Conservation (phyloP, 1,140 invertebrate genomes). For the Micrasema longulum region DNA sequence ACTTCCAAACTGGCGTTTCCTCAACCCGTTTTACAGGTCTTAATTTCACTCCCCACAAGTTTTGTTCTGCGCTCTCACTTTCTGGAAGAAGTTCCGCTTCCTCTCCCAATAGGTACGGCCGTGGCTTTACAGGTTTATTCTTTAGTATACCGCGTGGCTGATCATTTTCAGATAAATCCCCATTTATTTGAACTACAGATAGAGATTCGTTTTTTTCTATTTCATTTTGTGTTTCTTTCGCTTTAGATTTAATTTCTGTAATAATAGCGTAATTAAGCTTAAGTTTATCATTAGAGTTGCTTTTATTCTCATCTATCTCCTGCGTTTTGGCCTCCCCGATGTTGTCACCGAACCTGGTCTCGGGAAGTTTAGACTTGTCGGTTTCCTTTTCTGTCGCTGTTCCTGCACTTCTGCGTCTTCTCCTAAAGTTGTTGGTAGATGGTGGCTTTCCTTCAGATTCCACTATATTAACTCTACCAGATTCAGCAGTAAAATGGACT, state of each 20-base stretch:
- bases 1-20: conserved; percentile 61
- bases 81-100: conserved; percentile 65
- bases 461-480: conserved; percentile 86
- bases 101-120: conserved; percentile 76
- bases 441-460: conserved; percentile 87
- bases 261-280: conserved; percentile 51
- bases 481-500: conserved; percentile 86
- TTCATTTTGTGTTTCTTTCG: conserved; percentile 49
- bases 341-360: conserved; percentile 69
- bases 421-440: conserved; percentile 81
- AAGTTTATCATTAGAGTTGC: conserved; percentile 29
- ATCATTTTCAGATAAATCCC: conserved; percentile 61
- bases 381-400: conserved; percentile 57
- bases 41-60: conserved; percentile 66
- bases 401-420: conserved; percentile 69
- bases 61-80: conserved; percentile 55
- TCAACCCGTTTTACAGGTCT: conserved; percentile 56
- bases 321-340: conserved; percentile 63
- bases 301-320: conserved; percentile 1
- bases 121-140: conserved; percentile 77
- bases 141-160: conserved; percentile 77
- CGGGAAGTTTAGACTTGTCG: conserved; percentile 61
- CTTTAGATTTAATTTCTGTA: conserved; percentile 48
- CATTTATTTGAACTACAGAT: conserved; percentile 21
- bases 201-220: conserved; percentile 56